Conservation (phyloP, 1,140 invertebrate species). For the Zaprionus gabonicus region DNA sequence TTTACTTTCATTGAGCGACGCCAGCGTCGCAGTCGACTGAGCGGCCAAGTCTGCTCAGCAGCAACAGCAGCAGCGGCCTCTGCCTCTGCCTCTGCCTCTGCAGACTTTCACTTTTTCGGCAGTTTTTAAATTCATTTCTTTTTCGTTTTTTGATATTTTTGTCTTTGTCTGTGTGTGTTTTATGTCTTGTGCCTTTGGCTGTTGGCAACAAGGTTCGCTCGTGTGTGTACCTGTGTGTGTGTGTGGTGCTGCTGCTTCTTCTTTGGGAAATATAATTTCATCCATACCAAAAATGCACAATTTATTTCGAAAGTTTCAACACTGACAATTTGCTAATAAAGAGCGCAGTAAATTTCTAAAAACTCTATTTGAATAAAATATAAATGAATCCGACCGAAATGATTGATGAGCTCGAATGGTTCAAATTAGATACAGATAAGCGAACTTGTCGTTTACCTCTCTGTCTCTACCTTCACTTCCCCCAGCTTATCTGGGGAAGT, state of each 20-base stretch:
- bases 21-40: slow-evolving; percentile 22
- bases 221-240: neutral
- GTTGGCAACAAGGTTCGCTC: too few relatives aligned
- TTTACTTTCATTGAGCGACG: slow-evolving; percentile 79
- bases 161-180: slow-evolving; percentile 50
- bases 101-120: slow-evolving; percentile 84
- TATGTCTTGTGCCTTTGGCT: slow-evolving; percentile 51
- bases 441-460: too few relatives aligned
- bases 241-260: slow-evolving; percentile 28
- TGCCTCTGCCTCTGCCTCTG: slow-evolving; percentile 18
- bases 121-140: slow-evolving; percentile 83
- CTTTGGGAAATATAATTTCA: slow-evolving; percentile 48
- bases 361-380: slow-evolving; percentile 21
- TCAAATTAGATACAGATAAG: too few relatives aligned
- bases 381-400: neutral
- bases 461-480: neutral
- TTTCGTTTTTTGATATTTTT: slow-evolving; percentile 51
- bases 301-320: slow-evolving; percentile 59
- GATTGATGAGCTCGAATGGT: neutral
- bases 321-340: slow-evolving; percentile 13
- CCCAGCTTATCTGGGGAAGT: neutral
- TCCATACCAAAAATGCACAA: slow-evolving; percentile 48
- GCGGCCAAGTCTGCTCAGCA: neutral
- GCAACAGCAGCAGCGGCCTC: neutral
- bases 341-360: slow-evolving; percentile 17